A percentile compares a stretch with the other conserved stretches of the same genome.
Evolutionary conservation across 2,888 invertebrate genomes (phyloP).

Genomic region (Caenorhabditis sp.): DNA sequence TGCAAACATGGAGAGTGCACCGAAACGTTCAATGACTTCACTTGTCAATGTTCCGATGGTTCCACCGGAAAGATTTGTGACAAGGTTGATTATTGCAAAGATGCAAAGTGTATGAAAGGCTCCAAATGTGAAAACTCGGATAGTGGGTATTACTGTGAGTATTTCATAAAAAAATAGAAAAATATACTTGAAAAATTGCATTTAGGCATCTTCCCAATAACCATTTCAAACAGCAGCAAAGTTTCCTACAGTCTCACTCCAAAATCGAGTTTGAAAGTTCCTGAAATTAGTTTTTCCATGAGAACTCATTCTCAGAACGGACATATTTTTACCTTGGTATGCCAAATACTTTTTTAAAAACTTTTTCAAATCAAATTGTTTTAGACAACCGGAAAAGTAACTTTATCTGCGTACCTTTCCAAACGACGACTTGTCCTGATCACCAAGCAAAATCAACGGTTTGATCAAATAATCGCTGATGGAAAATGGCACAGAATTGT

Average conservation of each 20-base stretch:
- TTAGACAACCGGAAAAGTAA: constrained; percentile 39
- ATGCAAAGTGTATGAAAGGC: constrained; percentile 70
- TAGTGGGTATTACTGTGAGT: constrained; percentile 76
- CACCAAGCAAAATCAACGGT: constrained; percentile 48
- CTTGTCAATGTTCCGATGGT: constrained; percentile 76
- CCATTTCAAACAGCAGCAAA: constrained; percentile 67
- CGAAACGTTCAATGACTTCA: constrained; percentile 88
- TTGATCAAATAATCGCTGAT: constrained; percentile 64
- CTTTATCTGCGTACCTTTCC: constrained; percentile 48
- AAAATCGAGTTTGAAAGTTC: constrained; percentile 28
- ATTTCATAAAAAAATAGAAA: not conserved
- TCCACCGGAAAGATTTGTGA: constrained; percentile 72
- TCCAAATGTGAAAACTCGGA: constrained; percentile 72
- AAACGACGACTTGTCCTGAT: constrained; percentile 62
- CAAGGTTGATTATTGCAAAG: constrained; percentile 73
- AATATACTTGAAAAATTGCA: not conserved
- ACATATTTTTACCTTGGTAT: constrained; percentile 68
- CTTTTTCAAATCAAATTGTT: not conserved
- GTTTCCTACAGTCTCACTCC: constrained; percentile 56
- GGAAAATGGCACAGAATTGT: constrained; percentile 71
- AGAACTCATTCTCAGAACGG: constrained; percentile 69
- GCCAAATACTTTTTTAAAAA: not conserved
- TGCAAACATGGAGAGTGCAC: constrained; percentile 93
- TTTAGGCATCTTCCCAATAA: constrained; percentile 69
- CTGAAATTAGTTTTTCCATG: constrained; percentile 58